phyloP scores from a whole-genome alignment of 1,140 invertebrate species.

The Pissodes strobi region DNA sequence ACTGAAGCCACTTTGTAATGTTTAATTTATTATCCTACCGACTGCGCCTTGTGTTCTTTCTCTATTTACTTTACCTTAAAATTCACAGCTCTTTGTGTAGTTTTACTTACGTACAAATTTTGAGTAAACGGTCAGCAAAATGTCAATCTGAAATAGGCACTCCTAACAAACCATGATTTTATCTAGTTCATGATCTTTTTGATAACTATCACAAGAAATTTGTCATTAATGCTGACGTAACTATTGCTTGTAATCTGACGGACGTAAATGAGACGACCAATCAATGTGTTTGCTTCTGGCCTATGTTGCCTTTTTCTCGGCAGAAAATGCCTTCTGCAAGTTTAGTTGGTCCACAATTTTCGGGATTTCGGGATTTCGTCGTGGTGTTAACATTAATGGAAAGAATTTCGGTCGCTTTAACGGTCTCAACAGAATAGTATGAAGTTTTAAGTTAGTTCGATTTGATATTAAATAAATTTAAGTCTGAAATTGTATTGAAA shows the following conservation, averaged over 20 bases:
- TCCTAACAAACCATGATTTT: background rate
- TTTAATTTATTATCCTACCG: too few relatives aligned
- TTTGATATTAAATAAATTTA: too few relatives aligned
- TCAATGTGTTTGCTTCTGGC: conserved; percentile 15
- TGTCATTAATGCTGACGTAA: conserved; percentile 19
- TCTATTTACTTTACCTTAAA: too few relatives aligned
- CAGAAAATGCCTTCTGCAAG: conserved; percentile 23
- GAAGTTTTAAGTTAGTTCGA: conserved; percentile 16
- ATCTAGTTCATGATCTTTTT: conserved; percentile 3
- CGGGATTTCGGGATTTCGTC: too few relatives aligned
- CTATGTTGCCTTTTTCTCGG: conserved; percentile 1
- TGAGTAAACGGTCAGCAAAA: background rate
- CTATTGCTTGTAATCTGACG: conserved; percentile 20
- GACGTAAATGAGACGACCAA: conserved; percentile 28
- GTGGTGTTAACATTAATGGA: conserved; percentile 32
- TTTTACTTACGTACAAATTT: too few relatives aligned
- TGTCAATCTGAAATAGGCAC: background rate
- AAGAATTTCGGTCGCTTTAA: conserved; percentile 30
- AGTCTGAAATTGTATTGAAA: too few relatives aligned
- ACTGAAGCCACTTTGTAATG: too few relatives aligned
- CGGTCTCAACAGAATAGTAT: conserved; percentile 25
- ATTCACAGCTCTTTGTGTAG: too few relatives aligned
- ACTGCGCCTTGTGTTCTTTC: too few relatives aligned
- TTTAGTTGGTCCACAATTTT: conserved; percentile 34
- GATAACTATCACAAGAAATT: conserved; percentile 2